Base-by-base conservation (phyloP, 2,797 vertebrate species). In the Scarus forsteni region DNA sequence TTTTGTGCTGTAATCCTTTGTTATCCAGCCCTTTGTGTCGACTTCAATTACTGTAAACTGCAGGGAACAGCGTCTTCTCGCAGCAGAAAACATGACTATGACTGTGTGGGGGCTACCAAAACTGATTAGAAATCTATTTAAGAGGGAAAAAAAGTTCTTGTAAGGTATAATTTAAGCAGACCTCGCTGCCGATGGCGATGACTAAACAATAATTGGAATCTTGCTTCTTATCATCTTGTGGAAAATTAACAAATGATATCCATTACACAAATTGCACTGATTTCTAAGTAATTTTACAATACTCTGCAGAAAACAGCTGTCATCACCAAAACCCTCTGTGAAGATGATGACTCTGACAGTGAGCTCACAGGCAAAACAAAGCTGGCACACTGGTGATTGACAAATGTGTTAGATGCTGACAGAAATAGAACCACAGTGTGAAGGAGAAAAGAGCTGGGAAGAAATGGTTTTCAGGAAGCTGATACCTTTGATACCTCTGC, bases 1-100 rank as follows among this genome's bases (percentile, higher is more conserved):
- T 59, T 75, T 77, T 79, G 64, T 79, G 44, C 46, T 44, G 15
- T 11, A 18, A 44, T 75, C 66, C 63, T 75, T 80, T 75, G 73
- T 77, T 56, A 57, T 54, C 65, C 36, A 36, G 57, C 49, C 68
- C 74, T 70, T 74, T 78, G 63, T 77, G 18, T 36, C 38, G 39
- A 62, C 39, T 34, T 62, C 19, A 43, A 18, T 80, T 61, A 70
- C 72, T 70, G 71, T 75, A 54, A 67, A 79, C 55, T 63, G 58
- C 43, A 49, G 52, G 42, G 35, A 57, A 53, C 44, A 49, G 56
- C 18, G 14, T 63, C 59, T 27, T 78, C 35, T 40, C 55, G 14
- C 34, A 61, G 49, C 44, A 42, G 34, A 15, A 58, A 48, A 65
- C 12, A 48, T 18, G 19, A n/a, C 50, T 62, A 39, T 51, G 50